Base-by-base conservation (phyloP, 2,797 vertebrate genomes). In the Scolopax bukidnonensis region DNA sequence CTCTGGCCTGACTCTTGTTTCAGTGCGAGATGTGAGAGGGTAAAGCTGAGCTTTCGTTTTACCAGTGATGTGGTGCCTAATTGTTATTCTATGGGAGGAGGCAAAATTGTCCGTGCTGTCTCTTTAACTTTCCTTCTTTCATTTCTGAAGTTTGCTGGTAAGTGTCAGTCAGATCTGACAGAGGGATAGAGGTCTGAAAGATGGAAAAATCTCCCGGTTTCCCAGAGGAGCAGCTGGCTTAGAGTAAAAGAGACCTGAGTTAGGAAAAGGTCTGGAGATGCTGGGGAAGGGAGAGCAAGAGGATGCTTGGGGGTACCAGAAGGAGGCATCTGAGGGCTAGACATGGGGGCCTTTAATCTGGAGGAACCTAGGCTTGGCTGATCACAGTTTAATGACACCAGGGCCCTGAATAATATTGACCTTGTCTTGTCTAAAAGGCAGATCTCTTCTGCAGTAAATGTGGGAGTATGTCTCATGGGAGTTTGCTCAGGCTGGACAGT, bases 371-470 rank as follows among this genome's bases (percentile, higher is more conserved):
- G 33, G 59, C 10, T 77, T 84, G 73, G 67, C 59, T 56, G 32
- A 1, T 51, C 60, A 10, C 0, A 1, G 6, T 20, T 51, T 4
- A 10, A 21, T 36, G 77, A 9, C 48, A 40, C 27, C 45, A 18
- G 32, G 17, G 51, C 32, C 38, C 30, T 30, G 59, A 36, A 65
- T 70, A 28, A 10, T 7, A 36, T 4, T 18, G 38, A 25, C 36
- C 48, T 65, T 1, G 0, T 33, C 32, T 61, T 28, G 7, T 41
- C 27, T 63, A 7, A 77, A 32, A 57, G 50, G 24, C 23, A 8
- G 4, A 36, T 89, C 32, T 83, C n/a, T 45, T 45, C 51, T 67
- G 56, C 51, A 41, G 1, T 57, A 28, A 11, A 0, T 4, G 1
- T 24, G 33, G 14, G 30, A 76, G 20, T 84, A 89, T 70, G n/a